Base-by-base conservation (phyloP, 64 coral and sea anemone genomes). In the Pocillopora damicornis region DNA sequence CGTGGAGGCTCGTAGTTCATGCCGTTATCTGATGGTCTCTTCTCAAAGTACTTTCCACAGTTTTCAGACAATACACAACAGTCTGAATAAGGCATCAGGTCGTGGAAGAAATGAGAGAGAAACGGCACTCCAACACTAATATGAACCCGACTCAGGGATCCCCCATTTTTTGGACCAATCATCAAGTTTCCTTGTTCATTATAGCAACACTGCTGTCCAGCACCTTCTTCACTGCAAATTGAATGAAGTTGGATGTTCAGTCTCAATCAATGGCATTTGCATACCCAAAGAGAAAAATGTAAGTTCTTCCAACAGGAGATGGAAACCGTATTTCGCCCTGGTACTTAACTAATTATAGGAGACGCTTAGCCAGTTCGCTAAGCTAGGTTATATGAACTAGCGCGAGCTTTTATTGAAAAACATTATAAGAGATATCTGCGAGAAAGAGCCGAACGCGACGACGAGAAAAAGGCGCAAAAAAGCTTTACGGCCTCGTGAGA, bases 161-260 rank as follows among this genome's bases (percentile, higher is more conserved):
- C 94, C 26, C 86, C 81, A 45, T 72, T 77, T 16, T 59, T 56
- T 13, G 36, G 17, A 20, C 87, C 87, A 74, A 89, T 57, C 25
- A 95, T 61, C 23, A 95, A 77, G 36, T 91, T 89, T 35, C 94
- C 90, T 86, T 89, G 63, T 57, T 61, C 58, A 15, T 66, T 92
- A 61, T 92, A 95, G 73, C 94, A 95, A 58, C 94, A 95, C 67
- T 95, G 89, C 18, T 91, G 90, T 57, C 94, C 94, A 35, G 89
- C 86, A 60, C 81, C 90, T 73, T 79, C 60, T 14, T 83, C 72
- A 75, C 94, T 95, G 63, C 13, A 58, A 89, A 71, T 71, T 71
- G 6, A 71, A 71, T 4, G 2, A 51, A 51, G 42, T 7, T 51
- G 42, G 42, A 51, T 51, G 42, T 51, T 51, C 42, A 4, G 42